phyloP scores from a whole-genome alignment of 2,888 invertebrate species.

The Tyria jacobaeae region DNA sequence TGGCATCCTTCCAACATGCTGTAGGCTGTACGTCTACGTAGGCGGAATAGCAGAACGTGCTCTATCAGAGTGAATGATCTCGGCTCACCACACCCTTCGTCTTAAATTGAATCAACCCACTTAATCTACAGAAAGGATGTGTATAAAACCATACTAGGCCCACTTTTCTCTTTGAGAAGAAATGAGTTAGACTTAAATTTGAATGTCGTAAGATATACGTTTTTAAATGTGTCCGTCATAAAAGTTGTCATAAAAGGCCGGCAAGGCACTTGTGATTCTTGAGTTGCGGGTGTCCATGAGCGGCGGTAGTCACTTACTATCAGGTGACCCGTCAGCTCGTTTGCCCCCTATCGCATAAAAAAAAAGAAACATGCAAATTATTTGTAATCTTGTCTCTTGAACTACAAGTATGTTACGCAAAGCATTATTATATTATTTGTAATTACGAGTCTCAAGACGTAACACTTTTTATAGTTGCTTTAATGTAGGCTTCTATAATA shows the following conservation, averaged over 20 bases:
- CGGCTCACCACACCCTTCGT: conserved; percentile 26
- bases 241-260: too few relatives aligned
- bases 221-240: not conserved
- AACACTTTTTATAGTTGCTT: too few relatives aligned
- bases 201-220: not conserved
- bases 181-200: not conserved
- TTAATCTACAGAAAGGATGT: conserved; percentile 37
- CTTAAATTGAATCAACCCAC: conserved; percentile 46
- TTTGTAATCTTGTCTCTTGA: too few relatives aligned
- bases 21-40: conserved; percentile 27
- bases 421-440: too few relatives aligned
- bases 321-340: not conserved
- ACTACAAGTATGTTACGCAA: too few relatives aligned
- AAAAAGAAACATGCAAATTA: too few relatives aligned
- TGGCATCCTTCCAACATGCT: conserved; percentile 39
- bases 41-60: conserved; percentile 37
- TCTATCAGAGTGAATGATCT: conserved; percentile 38
- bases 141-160: conserved; percentile 26
- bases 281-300: too few relatives aligned
- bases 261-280: too few relatives aligned
- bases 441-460: too few relatives aligned
- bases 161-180: conserved; percentile 2
- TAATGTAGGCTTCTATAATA: too few relatives aligned
- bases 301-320: not conserved
- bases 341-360: too few relatives aligned